Evolutionary conservation across 2,888 invertebrate genomes (phyloP).

Genomic region (Clostera curtula): DNA sequence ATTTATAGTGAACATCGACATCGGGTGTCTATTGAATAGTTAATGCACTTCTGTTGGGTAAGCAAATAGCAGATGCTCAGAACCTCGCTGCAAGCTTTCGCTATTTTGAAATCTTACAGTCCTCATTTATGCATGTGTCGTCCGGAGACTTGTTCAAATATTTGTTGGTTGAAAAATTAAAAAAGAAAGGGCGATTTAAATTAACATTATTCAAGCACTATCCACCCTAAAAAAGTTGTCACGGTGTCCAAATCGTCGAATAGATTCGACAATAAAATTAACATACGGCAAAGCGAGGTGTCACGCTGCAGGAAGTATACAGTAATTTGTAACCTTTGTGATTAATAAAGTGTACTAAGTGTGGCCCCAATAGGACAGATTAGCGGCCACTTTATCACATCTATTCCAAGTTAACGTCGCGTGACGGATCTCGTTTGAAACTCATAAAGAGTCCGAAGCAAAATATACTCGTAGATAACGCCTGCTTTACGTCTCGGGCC

Average conservation of each 20-base stretch:
- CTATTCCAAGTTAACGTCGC: slow-evolving; percentile 72
- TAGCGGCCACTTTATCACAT: slow-evolving; percentile 74
- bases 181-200: slow-evolving; percentile 33
- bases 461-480: slow-evolving; percentile 72
- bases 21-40: slow-evolving; percentile 28
- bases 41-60: slow-evolving; percentile 25
- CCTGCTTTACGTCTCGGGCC: slow-evolving; percentile 66
- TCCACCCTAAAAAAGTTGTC: slow-evolving; percentile 56
- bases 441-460: slow-evolving; percentile 74
- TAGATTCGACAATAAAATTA: slow-evolving; percentile 68
- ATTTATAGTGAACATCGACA: slow-evolving; percentile 24
- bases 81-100: slow-evolving; percentile 9
- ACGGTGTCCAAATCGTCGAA: slow-evolving; percentile 59
- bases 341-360: slow-evolving; percentile 75
- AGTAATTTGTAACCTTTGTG: slow-evolving; percentile 74
- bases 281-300: slow-evolving; percentile 64
- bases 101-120: slow-evolving; percentile 16
- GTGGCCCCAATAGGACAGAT: slow-evolving; percentile 74
- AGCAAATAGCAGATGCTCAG: slow-evolving; percentile 20
- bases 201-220: slow-evolving; percentile 37
- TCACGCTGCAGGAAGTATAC: slow-evolving; percentile 69
- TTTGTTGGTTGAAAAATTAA: slow-evolving; percentile 13
- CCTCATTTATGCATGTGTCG: slow-evolving; percentile 10
- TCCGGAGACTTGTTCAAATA: slow-evolving; percentile 9
- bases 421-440: slow-evolving; percentile 74